These are phyloP conservation scores for Dermatemys mawii DNA, from an alignment of 2,113 vertebrate genomes.

Conservation along the genomic window DNA sequence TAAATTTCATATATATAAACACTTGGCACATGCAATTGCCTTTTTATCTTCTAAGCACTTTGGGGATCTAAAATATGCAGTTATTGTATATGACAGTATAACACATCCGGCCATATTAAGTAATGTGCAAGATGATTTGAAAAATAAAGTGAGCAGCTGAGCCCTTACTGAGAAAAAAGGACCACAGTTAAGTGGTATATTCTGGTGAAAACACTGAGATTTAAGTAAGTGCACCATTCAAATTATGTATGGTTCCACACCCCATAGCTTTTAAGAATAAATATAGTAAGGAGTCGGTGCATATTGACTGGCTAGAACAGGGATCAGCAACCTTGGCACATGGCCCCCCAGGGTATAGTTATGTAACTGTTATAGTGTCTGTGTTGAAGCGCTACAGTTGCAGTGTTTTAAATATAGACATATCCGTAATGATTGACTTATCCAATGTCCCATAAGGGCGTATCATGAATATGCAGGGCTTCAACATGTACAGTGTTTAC, in stretches of 20 bases:
- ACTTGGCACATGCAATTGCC: neutral
- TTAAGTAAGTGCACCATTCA: neutral
- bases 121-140: neutral
- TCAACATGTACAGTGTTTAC: neutral
- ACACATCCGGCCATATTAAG: neutral
- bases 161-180: neutral
- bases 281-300: neutral
- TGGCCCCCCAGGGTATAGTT: too few relatives aligned
- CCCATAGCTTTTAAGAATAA: neutral
- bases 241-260: neutral
- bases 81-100: neutral
- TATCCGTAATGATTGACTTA: neutral
- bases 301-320: too few relatives aligned
- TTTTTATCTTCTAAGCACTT: neutral
- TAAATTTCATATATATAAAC: neutral
- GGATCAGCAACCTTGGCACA: too few relatives aligned
- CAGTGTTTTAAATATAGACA: neutral
- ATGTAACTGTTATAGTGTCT: too few relatives aligned
- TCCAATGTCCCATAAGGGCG: neutral
- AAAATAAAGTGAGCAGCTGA: neutral
- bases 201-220: neutral
- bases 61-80: neutral
- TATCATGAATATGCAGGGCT: neutral
- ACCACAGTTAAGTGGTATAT: neutral
- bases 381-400: neutral